Base-by-base conservation (phyloP, 2,888 invertebrate genomes). In the Euplexia lucipara region DNA sequence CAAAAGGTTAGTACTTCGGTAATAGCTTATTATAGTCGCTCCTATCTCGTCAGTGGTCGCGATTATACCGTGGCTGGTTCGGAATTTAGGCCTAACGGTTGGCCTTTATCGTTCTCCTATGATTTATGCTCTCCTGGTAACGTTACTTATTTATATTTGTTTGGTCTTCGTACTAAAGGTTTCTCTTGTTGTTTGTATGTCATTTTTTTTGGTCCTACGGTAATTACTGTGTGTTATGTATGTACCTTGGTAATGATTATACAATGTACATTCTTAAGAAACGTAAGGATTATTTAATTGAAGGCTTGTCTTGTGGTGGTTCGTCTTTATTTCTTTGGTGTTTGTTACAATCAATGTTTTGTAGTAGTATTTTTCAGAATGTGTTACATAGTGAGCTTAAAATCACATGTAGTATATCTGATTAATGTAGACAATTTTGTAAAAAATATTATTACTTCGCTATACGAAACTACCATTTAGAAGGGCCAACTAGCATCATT, bases 1-100 rank as follows among this genome's bases (percentile, higher is more conserved):
- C 94, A 93, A 90, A 78, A 90, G 88, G 89, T 88, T 90, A 91
- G 91, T 88, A 85, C 90, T 89, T 90, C 83, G 85, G 87, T 88
- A 88, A 90, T 90, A 88, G 85, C 83, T 86, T 89, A 90, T 89
- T 91, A 90, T 86, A 66, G 70, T 70, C 56, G 58, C 79, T 81
- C 83, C 81, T 79, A 82, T 83, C 81, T 77, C 35, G 75, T 76
- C 85, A 84, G 86, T 85, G 85, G 86, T 87, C 84, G 87, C 87
- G 88, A 91, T 90, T 90, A 88, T 85, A 79, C 84, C 82, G 78
- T 79, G 69, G 79, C 75, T 79, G 71, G 66, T 70, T 78, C 71
- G 88, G 90, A 87, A 92, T 91, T 90, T 88, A 88, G 89, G 85
- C 84, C 85, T 90, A 91, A 91, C 91, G 91, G 91, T 85, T 74